Conservation (phyloP, 2,113 vertebrate species). For the Sinocyclocheilus rhinocerous region DNA sequence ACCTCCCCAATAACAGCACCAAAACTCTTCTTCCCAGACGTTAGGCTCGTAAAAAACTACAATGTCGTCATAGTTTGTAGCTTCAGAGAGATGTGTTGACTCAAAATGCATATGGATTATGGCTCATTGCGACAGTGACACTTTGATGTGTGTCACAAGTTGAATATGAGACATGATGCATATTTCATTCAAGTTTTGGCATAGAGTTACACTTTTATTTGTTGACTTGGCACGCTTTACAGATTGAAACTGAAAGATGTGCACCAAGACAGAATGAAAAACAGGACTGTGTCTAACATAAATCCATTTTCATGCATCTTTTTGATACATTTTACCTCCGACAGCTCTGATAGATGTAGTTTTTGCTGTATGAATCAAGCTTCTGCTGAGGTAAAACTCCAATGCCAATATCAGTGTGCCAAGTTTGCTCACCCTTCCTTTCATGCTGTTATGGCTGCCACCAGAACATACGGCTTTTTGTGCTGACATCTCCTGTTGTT, state of each 20-base stretch:
- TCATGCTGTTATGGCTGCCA: constrained; percentile 51
- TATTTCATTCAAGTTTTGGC: constrained; percentile 3
- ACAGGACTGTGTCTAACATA: not conserved
- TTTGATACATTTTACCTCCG: constrained; percentile 30
- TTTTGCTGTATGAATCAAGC: constrained; percentile 8
- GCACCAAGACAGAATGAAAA: constrained; percentile 15
- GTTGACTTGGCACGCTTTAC: constrained; percentile 21
- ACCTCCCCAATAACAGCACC: not conserved
- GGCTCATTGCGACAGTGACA: constrained; percentile 21
- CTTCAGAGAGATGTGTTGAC: not conserved
- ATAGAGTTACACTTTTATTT: constrained; percentile 22
- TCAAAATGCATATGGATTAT: constrained; percentile 1
- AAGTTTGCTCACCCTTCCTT: constrained; percentile 46
- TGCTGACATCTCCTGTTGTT: constrained; percentile 49
- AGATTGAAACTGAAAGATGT: constrained; percentile 5
- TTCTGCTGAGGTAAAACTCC: constrained; percentile 36
- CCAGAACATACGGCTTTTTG: constrained; percentile 42
- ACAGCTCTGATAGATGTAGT: constrained; percentile 16
- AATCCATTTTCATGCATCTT: constrained; percentile 31
- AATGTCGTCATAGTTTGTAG: not conserved
- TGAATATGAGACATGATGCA: constrained; percentile 15
- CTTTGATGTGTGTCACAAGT: not conserved
- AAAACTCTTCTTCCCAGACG: not conserved
- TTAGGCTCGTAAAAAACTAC: not conserved
- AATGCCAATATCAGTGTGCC: constrained; percentile 1